phyloP scores from a whole-genome alignment of 2,888 invertebrate genomes.

The Drosophila acutilabella region DNA sequence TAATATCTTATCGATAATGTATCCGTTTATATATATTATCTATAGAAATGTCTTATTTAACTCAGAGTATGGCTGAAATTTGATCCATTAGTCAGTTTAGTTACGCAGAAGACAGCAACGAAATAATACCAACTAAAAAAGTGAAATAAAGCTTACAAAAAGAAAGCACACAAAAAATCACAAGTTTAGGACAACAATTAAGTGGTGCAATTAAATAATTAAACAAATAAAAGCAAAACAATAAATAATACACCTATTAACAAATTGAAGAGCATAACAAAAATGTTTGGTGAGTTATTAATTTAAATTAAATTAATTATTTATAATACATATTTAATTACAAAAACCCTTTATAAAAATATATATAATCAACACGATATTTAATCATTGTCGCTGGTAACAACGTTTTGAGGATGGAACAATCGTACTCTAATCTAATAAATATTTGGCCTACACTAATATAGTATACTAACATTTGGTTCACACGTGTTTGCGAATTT shows the following conservation, averaged over 20 bases:
- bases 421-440: not conserved
- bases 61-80: not conserved
- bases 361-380: no score
- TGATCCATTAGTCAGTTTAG: conserved; percentile 9
- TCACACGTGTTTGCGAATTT: not conserved
- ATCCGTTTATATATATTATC: conserved; percentile 9
- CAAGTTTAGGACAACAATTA: not conserved
- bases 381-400: no score
- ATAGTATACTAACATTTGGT: not conserved
- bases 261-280: not conserved
- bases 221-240: not conserved
- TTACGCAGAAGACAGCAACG: not conserved
- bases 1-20: conserved; percentile 21
- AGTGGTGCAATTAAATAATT: not conserved
- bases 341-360: no score
- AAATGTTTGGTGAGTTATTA: conserved; percentile 2
- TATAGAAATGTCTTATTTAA: conserved; percentile 1
- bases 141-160: not conserved
- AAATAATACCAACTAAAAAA: not conserved
- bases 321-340: not conserved
- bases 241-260: not conserved
- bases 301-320: not conserved
- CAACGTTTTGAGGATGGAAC: no score
- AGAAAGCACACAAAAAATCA: not conserved
- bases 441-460: not conserved